Evolutionary conservation across 2,888 invertebrate genomes (phyloP).

Genomic region (Hirudinaria manillensis): DNA sequence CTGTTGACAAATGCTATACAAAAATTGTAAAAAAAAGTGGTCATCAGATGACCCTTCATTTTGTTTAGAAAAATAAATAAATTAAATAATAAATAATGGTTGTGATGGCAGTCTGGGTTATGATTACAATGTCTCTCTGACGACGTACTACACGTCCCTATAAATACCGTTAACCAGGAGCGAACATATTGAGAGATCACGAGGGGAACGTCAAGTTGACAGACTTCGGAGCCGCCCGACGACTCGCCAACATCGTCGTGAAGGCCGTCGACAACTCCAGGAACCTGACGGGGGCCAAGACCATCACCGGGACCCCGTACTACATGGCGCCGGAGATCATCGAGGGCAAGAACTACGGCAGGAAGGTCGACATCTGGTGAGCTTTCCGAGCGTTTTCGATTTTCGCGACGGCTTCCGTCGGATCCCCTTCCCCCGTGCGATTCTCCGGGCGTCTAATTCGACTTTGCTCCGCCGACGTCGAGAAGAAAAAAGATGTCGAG

Average conservation of each 20-base stretch:
- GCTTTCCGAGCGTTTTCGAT: conserved; percentile 23
- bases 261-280: conserved; percentile 24
- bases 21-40: too few relatives aligned
- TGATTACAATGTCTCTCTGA: background rate
- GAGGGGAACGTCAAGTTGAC: conserved; percentile 56
- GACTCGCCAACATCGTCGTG: conserved; percentile 52
- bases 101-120: background rate
- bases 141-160: background rate
- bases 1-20: background rate
- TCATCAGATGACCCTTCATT: too few relatives aligned
- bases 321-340: conserved; percentile 56
- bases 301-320: conserved; percentile 49
- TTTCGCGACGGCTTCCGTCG: background rate
- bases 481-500: too few relatives aligned
- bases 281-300: conserved; percentile 17
- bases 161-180: conserved; percentile 45
- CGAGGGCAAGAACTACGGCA: conserved; percentile 53
- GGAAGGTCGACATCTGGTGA: conserved; percentile 55
- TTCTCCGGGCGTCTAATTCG: too few relatives aligned
- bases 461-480: too few relatives aligned
- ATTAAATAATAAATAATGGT: too few relatives aligned
- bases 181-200: conserved; percentile 55
- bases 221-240: conserved; percentile 57
- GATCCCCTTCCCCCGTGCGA: background rate
- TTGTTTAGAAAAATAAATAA: background rate